Conservation (phyloP, 1,140 invertebrate species). For the Papilio xuthus region DNA sequence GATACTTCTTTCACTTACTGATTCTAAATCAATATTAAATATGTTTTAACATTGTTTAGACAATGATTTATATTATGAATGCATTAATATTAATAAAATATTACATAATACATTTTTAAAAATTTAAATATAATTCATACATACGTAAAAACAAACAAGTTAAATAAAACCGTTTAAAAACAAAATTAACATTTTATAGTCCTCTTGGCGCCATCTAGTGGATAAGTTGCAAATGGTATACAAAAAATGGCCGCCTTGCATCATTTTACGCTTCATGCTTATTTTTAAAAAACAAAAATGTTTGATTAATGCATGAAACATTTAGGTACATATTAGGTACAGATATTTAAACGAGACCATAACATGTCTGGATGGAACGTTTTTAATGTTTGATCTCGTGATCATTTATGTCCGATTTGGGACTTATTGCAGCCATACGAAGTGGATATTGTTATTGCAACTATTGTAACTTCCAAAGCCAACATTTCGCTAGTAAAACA, state of each 20-base stretch:
- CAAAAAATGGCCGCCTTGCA: background rate
- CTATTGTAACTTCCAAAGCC: background rate
- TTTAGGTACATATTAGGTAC: too few species aligned
- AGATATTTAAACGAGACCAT: background rate
- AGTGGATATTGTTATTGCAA: constrained; percentile 4
- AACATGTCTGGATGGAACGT: background rate
- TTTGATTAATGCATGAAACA: too few species aligned
- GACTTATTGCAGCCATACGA: background rate
- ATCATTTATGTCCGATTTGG: background rate
- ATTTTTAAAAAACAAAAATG: background rate
- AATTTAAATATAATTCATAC: background rate
- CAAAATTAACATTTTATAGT: background rate
- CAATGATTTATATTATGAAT: too few species aligned
- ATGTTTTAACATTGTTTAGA: too few species aligned
- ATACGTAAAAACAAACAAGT: background rate
- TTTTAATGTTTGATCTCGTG: background rate
- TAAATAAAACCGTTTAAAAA: background rate
- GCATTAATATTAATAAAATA: background rate
- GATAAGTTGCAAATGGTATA: background rate
- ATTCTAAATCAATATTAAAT: too few species aligned
- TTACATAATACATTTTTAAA: background rate
- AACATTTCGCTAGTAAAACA: background rate
- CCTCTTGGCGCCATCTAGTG: background rate
- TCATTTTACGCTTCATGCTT: background rate
- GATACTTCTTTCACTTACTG: too few species aligned